These are phyloP conservation scores for Beroe forskalii DNA, from an alignment of 37 sponge, comb jelly and placozoan genomes.

Conservation along the genomic window DNA sequence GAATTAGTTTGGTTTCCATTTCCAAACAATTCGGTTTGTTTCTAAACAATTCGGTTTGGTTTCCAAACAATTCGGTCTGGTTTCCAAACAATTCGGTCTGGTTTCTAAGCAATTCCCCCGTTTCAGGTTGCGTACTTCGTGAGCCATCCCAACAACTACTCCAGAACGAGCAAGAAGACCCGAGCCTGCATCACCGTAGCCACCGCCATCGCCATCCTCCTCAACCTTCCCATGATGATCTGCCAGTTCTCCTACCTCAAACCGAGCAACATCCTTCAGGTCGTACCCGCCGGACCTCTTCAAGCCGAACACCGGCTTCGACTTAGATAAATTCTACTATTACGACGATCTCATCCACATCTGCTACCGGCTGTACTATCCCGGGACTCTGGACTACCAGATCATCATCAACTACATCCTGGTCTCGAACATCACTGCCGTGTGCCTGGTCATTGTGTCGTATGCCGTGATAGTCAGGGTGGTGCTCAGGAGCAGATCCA, in stretches of 20 bases:
- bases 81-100: no score
- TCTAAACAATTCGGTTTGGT: no score
- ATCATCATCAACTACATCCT: neutral
- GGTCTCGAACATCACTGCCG: neutral
- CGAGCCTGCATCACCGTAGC: neutral
- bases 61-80: no score
- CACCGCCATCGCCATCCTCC: neutral
- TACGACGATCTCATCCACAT: neutral
- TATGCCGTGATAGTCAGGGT: neutral
- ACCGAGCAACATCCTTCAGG: neutral
- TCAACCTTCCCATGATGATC: conserved; percentile 6
- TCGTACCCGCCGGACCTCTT: no score
- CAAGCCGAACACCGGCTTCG: no score
- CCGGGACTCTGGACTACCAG: neutral
- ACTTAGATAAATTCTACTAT: neutral
- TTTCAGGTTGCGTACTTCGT: conserved; percentile 21
- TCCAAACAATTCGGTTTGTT: no score
- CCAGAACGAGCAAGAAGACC: neutral
- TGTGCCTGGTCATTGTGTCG: neutral
- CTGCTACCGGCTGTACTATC: neutral
- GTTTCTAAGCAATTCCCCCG: neutral
- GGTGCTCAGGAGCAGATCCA: neutral
- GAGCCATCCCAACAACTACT: conserved; percentile 25
- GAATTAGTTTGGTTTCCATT: no score
- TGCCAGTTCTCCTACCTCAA: conserved; percentile 47